Base-by-base conservation (phyloP, 2,113 vertebrate species). In the Octodon degus region DNA sequence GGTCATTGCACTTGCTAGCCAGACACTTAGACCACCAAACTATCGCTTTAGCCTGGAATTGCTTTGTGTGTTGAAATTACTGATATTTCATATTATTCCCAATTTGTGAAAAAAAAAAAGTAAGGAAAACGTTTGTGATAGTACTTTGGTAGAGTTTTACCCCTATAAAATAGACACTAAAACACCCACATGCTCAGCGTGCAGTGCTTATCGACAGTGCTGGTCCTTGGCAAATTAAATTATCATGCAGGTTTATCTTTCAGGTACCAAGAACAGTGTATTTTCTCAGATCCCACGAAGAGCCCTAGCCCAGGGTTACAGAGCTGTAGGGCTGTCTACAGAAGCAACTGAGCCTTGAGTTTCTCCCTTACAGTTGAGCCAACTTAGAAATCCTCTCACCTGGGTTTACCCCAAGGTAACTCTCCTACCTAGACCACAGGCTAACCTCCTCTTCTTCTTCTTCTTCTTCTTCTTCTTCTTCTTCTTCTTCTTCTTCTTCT, bases 181-280 rank as follows among this genome's bases (percentile, higher is more conserved):
- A 92, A 55, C 11, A 24, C 34, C 1, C n/a, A 7, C 13, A 34
- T 58, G 34, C 17, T 90, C 63, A 30, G 16, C 27, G 13, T 63
- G 16, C 65, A 93, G 1, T 94, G 60, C n/a, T 93, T 68, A 76
- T 2, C 62, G 2, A 40, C 1, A 82, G 85, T 76, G 24, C 62
- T 92, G 30, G 85, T 37, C 53, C 82, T 76, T 53, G 63, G 32
- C 13, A 96, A 93, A 80, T 37, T 86, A 80, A 40, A 70, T 58
- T 94, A 90, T 58, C 83, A 32, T 14, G 74, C 58, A 83, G 32
- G 34, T 63, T 89, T 95, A 62, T 65, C 79, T 74, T 72, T 72
- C 55, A 84, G 62, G 34, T 20, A 86, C 62, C 86, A 63, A 94
- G 58, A 96, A 13, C 11, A 86, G 81, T 58, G n/a, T 47, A 0